Base-by-base conservation (phyloP, 1,140 invertebrate species). In the Vanessa tameamea region DNA sequence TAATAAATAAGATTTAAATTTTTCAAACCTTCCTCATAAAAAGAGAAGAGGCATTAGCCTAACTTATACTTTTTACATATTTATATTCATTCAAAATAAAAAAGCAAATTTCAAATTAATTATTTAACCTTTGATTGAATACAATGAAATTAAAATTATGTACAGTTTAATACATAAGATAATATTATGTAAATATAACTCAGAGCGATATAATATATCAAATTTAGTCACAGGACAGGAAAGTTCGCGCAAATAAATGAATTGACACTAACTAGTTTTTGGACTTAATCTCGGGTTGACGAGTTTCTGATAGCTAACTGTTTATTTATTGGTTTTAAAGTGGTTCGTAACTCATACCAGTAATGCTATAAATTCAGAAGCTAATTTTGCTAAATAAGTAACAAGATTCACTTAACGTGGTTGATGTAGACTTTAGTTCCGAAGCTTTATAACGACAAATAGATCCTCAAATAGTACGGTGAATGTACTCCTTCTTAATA, bases 231-330 rank as follows among this genome's bases (percentile, higher is more conserved):
- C 47, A 11, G 16, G 20, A 20, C 12, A 20, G 13, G 13, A 66
- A 66, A 64, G 15, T 51, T 66, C n/a, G 15, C 1, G 66, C 64
- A 79, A 75, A 75, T 75, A 48, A 70, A 70, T 67, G 71, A 79
- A 72, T 77, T 77, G 72, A 70, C 77, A 73, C 70, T 71, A 80
- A 77, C 66, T 75, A 75, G 78, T 77, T 78, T 77, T 77, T 73
- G 70, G 75, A 78, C 72, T 80, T 63, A 14, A n/a, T 26, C 47
- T 43, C 31, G 61, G n/a, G 61, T 71, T 51, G 59, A 55, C 37
- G 43, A 64, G 23, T 71, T 64, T 64, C n/a, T 71, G 48, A 71
- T 71, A 11, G 69, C 37, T 53, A 50, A 26, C 61, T 64, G 50
- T 43, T 43, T 64, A 71, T 50, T 64, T 16, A 64, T 64, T 47